These are phyloP conservation scores for Ophion ellenae DNA, from an alignment of 2,888 invertebrate genomes.

Conservation along the genomic window DNA sequence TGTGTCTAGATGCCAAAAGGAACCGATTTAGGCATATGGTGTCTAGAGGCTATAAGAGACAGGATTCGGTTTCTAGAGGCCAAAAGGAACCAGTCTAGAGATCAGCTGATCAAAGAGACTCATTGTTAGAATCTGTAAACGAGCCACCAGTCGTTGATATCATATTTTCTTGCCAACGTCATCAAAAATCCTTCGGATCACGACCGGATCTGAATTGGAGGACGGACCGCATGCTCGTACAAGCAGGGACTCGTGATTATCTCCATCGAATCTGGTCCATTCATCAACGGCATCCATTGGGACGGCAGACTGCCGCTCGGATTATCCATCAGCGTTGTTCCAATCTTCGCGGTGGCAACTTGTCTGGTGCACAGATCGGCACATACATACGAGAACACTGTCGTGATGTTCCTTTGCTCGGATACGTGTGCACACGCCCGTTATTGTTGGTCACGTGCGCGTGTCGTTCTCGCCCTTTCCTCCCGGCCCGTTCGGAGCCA, in stretches of 20 bases:
- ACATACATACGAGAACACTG: constrained; percentile 11
- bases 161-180: neutral
- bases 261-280: neutral
- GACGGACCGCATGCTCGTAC: neutral
- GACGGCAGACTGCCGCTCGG: neutral
- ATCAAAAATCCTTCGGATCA: neutral
- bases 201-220: neutral
- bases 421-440: constrained; percentile 1
- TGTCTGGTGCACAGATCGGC: neutral
- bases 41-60: neutral
- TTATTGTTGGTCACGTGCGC: constrained; percentile 32
- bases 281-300: no score
- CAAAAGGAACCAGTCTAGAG: neutral
- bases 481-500: constrained; percentile 16
- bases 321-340: constrained; percentile 4
- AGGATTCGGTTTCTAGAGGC: neutral
- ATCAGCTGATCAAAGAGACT: neutral
- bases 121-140: neutral
- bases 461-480: constrained; percentile 6
- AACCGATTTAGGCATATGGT: neutral
- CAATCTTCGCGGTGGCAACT: neutral
- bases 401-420: constrained; percentile 6
- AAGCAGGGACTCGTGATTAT: neutral
- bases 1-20: neutral
- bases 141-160: neutral